These are phyloP conservation scores for Zoanthus solanderi DNA, from an alignment of 92 coral and sea anemone species.

Conservation along the genomic window DNA sequence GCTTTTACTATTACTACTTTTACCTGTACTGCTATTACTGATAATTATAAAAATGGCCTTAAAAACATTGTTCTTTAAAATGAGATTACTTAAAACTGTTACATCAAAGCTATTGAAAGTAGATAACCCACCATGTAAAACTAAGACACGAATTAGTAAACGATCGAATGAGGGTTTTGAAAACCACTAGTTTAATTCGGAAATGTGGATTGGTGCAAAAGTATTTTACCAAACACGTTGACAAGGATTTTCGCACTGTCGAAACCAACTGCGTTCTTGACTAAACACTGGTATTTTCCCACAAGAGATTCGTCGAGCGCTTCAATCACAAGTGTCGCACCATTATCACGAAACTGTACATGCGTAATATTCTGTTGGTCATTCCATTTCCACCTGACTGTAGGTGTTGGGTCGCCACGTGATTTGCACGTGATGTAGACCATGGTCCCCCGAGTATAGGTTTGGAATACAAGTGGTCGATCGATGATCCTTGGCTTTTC, in stretches of 20 bases:
- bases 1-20: no score
- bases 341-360: slow-evolving; percentile 5
- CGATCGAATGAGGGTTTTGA: not conserved
- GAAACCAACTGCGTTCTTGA: not conserved
- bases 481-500: not conserved
- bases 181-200: not conserved
- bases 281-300: not conserved
- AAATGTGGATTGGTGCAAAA: no score
- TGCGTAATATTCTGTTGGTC: not conserved
- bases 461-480: not conserved
- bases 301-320: not conserved
- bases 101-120: no score
- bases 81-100: no score
- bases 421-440: slow-evolving; percentile 26
- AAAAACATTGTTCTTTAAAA: no score
- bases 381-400: slow-evolving; percentile 24
- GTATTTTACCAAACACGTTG: slow-evolving; percentile 9
- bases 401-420: slow-evolving; percentile 27
- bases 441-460: slow-evolving; percentile 4
- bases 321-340: not conserved
- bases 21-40: no score
- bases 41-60: no score
- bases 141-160: no score
- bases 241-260: slow-evolving; percentile 14
- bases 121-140: no score